Percentiles rank a stretch among this genome's conserved stretches.
Conservation (phyloP, 2,888 invertebrate species). For the Antheraea yamamai region DNA sequence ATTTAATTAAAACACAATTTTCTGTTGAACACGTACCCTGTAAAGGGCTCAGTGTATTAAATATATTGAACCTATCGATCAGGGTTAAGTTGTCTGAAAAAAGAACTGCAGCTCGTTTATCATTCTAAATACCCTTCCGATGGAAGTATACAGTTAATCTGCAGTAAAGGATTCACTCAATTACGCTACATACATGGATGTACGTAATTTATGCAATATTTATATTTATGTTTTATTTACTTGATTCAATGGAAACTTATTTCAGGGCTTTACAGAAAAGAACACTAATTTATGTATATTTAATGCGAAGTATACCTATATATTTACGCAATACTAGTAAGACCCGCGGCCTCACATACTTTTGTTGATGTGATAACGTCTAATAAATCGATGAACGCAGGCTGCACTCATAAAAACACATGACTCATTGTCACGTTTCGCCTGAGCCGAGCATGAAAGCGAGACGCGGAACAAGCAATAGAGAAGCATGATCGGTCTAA, state of each 20-base stretch:
- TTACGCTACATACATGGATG: neutral
- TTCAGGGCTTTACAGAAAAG: neutral
- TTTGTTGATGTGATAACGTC: too few species aligned
- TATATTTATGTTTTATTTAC: neutral
- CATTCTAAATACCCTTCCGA: conserved; percentile 38
- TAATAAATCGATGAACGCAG: too few species aligned
- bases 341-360: too few species aligned
- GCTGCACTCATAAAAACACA: too few species aligned
- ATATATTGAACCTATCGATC: conserved; percentile 32
- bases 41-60: conserved; percentile 7
- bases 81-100: conserved; percentile 36
- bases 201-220: neutral
- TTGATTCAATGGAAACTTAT: neutral
- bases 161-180: neutral
- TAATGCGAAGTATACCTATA: too few species aligned
- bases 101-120: conserved; percentile 43
- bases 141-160: conserved; percentile 32
- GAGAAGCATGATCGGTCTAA: too few species aligned
- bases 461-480: too few species aligned
- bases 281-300: too few species aligned
- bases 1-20: neutral
- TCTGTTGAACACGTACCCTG: neutral
- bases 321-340: too few species aligned
- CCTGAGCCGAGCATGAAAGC: too few species aligned
- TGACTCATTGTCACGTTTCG: too few species aligned